phyloP scores from a whole-genome alignment of 2,888 invertebrate species.

The Drosophila barbarae region DNA sequence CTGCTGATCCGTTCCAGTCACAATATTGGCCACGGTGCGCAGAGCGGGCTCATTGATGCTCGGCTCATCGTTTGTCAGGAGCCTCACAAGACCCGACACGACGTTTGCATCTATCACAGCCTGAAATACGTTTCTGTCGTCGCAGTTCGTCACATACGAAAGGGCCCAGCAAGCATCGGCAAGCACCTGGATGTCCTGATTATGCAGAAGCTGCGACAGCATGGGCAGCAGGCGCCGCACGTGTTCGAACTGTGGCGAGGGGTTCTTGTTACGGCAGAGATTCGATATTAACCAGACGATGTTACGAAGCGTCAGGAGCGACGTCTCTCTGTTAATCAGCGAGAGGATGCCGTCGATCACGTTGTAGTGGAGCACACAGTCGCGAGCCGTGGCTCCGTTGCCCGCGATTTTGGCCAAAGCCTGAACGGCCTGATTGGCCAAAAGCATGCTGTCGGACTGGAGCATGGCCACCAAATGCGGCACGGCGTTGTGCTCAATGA shows the following conservation, averaged over 20 bases:
- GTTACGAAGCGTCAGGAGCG: slow-evolving; percentile 86
- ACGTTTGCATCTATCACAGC: slow-evolving; percentile 86
- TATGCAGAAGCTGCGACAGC: slow-evolving; percentile 86
- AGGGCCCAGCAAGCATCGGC: slow-evolving; percentile 97
- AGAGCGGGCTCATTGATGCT: slow-evolving; percentile 91
- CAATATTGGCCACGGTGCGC: slow-evolving; percentile 95
- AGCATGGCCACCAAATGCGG: slow-evolving; percentile 89
- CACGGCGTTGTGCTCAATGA: slow-evolving; percentile 91
- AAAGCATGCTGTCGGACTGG: slow-evolving; percentile 83
- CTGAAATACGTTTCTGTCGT: slow-evolving; percentile 92
- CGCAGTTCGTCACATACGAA: slow-evolving; percentile 95
- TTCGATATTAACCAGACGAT: slow-evolving; percentile 97
- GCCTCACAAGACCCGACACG: slow-evolving; percentile 85
- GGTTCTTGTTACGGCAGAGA: slow-evolving; percentile 83
- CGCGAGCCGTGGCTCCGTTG: slow-evolving; percentile 89
- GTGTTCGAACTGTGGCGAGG: not conserved
- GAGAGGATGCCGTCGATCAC: slow-evolving; percentile 86
- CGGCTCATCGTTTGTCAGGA: slow-evolving; percentile 84
- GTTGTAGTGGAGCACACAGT: slow-evolving; percentile 87
- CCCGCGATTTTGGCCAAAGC: slow-evolving; percentile 98
- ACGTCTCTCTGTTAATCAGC: slow-evolving; percentile 83
- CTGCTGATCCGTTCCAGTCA: slow-evolving; percentile 94
- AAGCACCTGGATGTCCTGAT: slow-evolving; percentile 88
- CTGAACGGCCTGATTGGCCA: slow-evolving; percentile 97
- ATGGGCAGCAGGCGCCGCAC: slow-evolving; percentile 85